Evolutionary conservation across 2,113 vertebrate genomes (phyloP), one percentile per base, ranked within the genome.

Genomic region (Panurus biarmicus): DNA sequence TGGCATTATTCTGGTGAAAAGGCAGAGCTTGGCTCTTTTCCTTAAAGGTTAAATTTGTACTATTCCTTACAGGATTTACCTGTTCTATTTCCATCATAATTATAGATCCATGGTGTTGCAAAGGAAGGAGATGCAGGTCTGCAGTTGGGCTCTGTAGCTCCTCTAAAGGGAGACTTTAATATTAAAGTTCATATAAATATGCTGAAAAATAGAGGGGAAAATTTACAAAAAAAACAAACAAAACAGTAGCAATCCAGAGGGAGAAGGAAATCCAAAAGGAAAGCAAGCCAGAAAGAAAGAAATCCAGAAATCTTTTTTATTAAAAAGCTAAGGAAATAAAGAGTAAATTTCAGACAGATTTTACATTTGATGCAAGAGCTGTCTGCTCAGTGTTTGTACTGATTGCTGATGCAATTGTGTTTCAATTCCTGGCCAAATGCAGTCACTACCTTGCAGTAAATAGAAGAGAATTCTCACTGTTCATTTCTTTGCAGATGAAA

Each of bases 401-500:
- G 38, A 67, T 51, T 11, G 29, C 16, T 54, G 29, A 22, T 58
- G 10, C 64, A 17, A 72, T 67, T 33, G 73, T 36, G 29, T n/a
- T 89, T 14, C 35, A 44, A 42, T 81, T n/a, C 6, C 5, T 54
- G 29, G 11, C 29, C 74, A 6, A 80, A 6, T 57, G 48, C 36
- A 77, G n/a, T 77, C 58, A 42, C 8, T 35, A 2, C 8, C 25
- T 44, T 89, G 28, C 40, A 56, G 4, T 21, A 21, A 83, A 54
- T 31, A 15, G 24, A 51, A 38, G 57, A 48, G 62, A 44, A 50
- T 74, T 69, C 76, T 94, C 51, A 36, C 2, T 78, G 22, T 57
- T 79, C 0, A 2, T 91, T 74, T 85, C 44, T 95, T 93, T 79
- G 24, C 56, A 99, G 99, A 98, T 70, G 97, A 96, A 31, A 93